A percentile compares a stretch with the other conserved stretches of the same genome.
These are phyloP conservation scores for Hylyphantes graminicola DNA, from an alignment of 1,140 invertebrate genomes.

Conservation along the genomic window DNA sequence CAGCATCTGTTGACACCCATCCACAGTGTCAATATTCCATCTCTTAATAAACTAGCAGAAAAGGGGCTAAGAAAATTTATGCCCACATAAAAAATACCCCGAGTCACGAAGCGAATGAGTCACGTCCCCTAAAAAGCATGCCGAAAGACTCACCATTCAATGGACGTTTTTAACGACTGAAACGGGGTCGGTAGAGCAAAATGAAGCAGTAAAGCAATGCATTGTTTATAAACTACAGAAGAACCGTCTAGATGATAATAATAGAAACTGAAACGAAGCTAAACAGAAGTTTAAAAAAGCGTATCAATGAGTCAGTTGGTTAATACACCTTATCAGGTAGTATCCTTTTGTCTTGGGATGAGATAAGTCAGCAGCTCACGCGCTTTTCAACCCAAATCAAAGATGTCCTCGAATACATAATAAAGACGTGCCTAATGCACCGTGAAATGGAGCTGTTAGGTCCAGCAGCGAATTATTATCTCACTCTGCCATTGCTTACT, in stretches of 20 bases:
- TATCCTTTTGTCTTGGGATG: background rate
- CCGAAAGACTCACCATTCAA: too few relatives aligned
- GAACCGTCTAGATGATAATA: background rate
- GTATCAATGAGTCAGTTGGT: background rate
- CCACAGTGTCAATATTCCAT: too few relatives aligned
- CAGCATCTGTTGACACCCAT: too few relatives aligned
- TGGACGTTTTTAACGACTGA: too few relatives aligned
- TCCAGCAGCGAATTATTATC: background rate
- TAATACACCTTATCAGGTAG: background rate
- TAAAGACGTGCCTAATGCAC: constrained; percentile 40
- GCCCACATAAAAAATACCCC: too few relatives aligned
- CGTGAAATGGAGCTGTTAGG: constrained; percentile 33
- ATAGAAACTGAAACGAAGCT: constrained; percentile 2
- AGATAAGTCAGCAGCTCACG: background rate
- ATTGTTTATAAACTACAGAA: too few relatives aligned
- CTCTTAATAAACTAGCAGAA: too few relatives aligned
- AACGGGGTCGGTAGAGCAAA: too few relatives aligned
- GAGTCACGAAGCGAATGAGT: too few relatives aligned
- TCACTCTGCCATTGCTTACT: constrained; percentile 8
- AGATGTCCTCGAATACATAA: constrained; percentile 20
- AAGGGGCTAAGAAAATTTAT: too few relatives aligned
- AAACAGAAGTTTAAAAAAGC: background rate
- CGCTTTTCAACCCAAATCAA: constrained; percentile 16
- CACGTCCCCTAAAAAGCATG: too few relatives aligned
- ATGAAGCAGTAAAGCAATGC: too few relatives aligned